phyloP scores from a whole-genome alignment of 2,113 vertebrate species.

The Oxyura jamaicensis region DNA sequence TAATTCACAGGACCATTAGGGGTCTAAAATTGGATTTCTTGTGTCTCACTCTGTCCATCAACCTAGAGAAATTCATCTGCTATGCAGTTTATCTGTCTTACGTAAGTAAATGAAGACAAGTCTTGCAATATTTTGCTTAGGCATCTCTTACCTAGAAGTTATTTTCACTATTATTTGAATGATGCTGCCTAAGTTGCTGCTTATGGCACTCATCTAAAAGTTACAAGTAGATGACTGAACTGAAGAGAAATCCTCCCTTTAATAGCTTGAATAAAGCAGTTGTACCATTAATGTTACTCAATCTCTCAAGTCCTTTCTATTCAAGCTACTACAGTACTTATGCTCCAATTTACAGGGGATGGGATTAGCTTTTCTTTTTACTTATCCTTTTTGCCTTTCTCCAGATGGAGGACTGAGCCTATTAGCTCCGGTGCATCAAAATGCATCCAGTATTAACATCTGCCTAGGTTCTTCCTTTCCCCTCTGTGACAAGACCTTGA shows the following conservation, averaged over 20 bases:
- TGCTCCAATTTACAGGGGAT: conserved; percentile 21
- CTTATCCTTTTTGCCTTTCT: neutral
- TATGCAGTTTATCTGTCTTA: neutral
- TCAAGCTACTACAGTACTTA: neutral
- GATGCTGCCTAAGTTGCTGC: neutral
- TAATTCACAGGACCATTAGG: neutral
- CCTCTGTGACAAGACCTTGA: neutral
- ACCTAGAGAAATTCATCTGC: neutral
- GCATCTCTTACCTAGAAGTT: neutral
- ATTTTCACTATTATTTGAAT: neutral
- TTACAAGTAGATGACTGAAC: neutral
- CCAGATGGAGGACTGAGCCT: neutral
- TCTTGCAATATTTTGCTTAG: neutral
- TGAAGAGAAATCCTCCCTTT: neutral
- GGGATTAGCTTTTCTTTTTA: conserved; percentile 22
- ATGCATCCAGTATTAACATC: neutral
- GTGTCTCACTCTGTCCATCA: neutral
- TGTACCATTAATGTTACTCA: neutral
- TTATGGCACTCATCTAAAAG: neutral
- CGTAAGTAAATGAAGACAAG: neutral
- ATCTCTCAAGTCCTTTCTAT: conserved; percentile 21
- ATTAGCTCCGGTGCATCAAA: conserved; percentile 8
- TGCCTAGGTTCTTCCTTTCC: neutral
- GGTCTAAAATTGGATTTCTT: neutral
- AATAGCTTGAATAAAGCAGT: conserved; percentile 9